These are phyloP conservation scores for Caenorhabditis imperialis DNA, from an alignment of 2,888 invertebrate species.

Conservation along the genomic window DNA sequence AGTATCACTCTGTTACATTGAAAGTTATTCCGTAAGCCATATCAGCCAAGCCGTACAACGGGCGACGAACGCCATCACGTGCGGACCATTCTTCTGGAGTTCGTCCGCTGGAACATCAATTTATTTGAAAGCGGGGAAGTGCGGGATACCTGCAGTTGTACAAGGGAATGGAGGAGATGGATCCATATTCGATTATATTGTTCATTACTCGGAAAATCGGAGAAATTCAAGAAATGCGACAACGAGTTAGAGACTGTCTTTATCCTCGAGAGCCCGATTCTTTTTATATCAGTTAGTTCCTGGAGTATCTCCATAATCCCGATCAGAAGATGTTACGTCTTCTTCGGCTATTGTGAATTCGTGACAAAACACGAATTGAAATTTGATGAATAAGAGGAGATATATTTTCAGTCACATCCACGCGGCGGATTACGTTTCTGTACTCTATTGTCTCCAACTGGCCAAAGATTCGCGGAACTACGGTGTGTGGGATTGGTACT, in stretches of 20 bases:
- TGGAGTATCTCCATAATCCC: neutral
- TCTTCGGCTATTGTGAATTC: too few relatives aligned
- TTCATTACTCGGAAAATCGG: slow-evolving; percentile 4
- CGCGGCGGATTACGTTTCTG: neutral
- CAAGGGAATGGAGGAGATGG: slow-evolving; percentile 24
- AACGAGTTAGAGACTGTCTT: too few relatives aligned
- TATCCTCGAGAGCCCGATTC: too few relatives aligned
- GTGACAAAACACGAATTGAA: neutral
- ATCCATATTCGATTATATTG: slow-evolving; percentile 30
- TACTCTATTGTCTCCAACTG: too few relatives aligned
- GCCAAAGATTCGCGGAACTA: too few relatives aligned
- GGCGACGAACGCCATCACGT: slow-evolving; percentile 24
- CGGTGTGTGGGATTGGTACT: too few relatives aligned
- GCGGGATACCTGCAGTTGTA: slow-evolving; percentile 36
- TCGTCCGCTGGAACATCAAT: slow-evolving; percentile 12
- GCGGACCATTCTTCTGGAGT: slow-evolving; percentile 35
- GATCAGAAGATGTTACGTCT: too few relatives aligned
- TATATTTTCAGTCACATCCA: neutral
- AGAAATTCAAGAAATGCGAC: neutral
- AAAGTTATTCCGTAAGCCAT: slow-evolving; percentile 33
- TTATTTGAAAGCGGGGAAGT: neutral
- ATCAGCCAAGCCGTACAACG: slow-evolving; percentile 10
- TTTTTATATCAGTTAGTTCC: too few relatives aligned
- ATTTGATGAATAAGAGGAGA: neutral
- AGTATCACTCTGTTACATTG: too few relatives aligned